Conservation (phyloP, 2,888 invertebrate genomes). For the Nymphalis urticae region DNA sequence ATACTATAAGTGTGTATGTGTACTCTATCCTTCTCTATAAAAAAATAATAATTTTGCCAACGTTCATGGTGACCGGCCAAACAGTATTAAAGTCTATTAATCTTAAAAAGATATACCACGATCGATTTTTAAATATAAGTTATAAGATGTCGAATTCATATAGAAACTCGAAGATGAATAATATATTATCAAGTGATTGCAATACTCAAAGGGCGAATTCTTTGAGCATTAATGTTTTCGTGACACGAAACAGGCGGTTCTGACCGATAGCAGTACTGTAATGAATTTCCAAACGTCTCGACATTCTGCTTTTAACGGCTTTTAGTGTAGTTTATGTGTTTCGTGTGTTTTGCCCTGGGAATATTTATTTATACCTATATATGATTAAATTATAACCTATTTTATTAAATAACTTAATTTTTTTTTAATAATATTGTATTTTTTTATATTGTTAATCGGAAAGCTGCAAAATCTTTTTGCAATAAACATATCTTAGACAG, state of each 20-base stretch:
- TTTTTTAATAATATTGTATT: too few relatives aligned
- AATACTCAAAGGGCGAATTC: constrained; percentile 24
- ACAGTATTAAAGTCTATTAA: too few relatives aligned
- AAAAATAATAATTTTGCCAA: too few relatives aligned
- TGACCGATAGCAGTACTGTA: constrained; percentile 39
- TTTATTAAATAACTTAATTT: too few relatives aligned
- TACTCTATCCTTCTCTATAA: too few relatives aligned
- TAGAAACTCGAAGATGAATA: neutral
- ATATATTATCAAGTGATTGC: neutral
- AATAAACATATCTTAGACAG: too few relatives aligned
- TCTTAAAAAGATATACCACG: neutral
- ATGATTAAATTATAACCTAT: neutral
- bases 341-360: constrained; percentile 27
- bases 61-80: too few relatives aligned
- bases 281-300: constrained; percentile 44
- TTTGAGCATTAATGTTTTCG: constrained; percentile 36
- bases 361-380: neutral
- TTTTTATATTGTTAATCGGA: too few relatives aligned
- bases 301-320: constrained; percentile 42
- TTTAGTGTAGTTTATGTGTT: constrained; percentile 27
- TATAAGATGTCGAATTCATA: neutral
- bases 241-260: constrained; percentile 48
- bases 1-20: too few relatives aligned
- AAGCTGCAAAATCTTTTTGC: too few relatives aligned
- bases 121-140: neutral